Percentiles rank a stretch among this genome's conserved stretches.
Conservation (phyloP, 2,113 vertebrate genomes). For the Ciconia stormi region DNA sequence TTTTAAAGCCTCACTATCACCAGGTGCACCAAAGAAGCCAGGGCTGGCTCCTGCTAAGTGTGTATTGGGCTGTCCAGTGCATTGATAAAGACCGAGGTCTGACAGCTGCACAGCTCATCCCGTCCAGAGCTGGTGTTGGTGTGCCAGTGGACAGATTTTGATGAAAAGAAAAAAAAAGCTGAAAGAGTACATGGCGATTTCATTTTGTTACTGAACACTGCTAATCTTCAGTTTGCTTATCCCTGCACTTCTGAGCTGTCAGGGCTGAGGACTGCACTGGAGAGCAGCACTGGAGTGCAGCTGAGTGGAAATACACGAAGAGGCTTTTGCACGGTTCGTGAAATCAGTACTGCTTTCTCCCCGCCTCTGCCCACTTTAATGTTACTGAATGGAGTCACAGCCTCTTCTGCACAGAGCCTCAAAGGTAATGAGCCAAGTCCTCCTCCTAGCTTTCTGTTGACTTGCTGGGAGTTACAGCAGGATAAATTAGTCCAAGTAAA, state of each 20-base stretch:
- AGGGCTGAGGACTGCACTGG: neutral
- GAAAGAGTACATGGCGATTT: neutral
- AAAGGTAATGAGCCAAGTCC: neutral
- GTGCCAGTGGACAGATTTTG: neutral
- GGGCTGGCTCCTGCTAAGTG: neutral
- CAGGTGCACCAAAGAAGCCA: neutral
- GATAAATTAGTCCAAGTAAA: neutral
- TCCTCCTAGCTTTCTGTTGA: neutral
- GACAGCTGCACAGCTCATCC: neutral
- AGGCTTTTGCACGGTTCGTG: rapidly evolving
- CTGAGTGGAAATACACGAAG: neutral
- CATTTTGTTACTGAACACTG: neutral
- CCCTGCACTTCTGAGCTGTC: neutral
- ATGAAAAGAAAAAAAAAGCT: neutral
- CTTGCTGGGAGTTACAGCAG: neutral
- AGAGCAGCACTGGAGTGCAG: neutral
- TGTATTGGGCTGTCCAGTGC: neutral
- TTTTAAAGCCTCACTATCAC: neutral
- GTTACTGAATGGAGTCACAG: neutral
- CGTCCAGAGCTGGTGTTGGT: neutral
- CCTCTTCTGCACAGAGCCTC: neutral
- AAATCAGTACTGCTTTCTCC: neutral
- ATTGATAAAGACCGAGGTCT: neutral
- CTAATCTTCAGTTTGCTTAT: neutral
- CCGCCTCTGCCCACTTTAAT: neutral